Base-by-base conservation (phyloP, 2,113 vertebrate genomes). In the Corythornis cristatus region DNA sequence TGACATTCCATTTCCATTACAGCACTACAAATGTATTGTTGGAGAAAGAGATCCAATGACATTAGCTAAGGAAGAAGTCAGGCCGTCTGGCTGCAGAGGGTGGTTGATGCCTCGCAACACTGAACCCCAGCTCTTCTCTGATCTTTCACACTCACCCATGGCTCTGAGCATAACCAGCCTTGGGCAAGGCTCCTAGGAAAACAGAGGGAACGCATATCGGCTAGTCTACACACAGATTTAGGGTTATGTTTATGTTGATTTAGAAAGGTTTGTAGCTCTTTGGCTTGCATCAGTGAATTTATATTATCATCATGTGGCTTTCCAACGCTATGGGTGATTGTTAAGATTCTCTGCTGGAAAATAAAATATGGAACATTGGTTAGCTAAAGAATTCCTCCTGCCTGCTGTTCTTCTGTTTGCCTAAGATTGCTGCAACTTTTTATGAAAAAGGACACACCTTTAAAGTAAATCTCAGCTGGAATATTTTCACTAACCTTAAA, bases 361-460 rank as follows among this genome's bases (percentile, higher is more conserved):
- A 96, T 91, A 96, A 95, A 95, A 90, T 93, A 64, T 22, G 73
- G 92, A 96, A 96, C 95, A 86, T 91, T 91, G 93, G 73, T 92
- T 93, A 94, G 90, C 92, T 78, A 80, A 94, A 96, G 93, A 95
- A 96, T 96, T 94, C 93, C 72, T 96, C 65, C 84, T 96, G 90
- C 96, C 93, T 95, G 96, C 96, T 96, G 96, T 96, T 96, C 90
- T 64, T 91, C 68, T 96, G 93, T 96, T 96, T 96, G 88, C 85
- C 80, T 96, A 96, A 91, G 88, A 91, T 40, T 94, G 62, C 65
- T 91, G 68, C 76, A 90, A 56, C 75, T 94, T 95, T 91, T 95
- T 56, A 17, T 94, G 60, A 71, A 62, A 74, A 96, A 93, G 88
- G 96, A 94, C 93, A 96, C 95, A 96, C 95, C 93, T 96, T 90